Evolutionary conservation across 1,140 invertebrate species (phyloP), one percentile per base, ranked within the genome.

Genomic region (Stegodyphus mimosarum): DNA sequence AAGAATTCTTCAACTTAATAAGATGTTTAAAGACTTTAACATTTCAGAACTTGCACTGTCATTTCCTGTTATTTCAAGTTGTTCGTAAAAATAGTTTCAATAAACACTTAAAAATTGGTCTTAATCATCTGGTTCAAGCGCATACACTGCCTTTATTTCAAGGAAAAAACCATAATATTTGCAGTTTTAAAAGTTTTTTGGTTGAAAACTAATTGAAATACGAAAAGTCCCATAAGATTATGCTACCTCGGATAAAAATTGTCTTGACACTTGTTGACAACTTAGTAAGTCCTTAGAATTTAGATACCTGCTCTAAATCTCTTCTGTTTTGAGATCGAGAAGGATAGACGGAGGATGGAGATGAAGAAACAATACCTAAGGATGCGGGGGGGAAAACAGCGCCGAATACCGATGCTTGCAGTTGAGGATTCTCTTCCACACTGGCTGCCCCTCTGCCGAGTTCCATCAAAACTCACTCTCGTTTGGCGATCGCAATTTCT

Each of bases 381-480:
- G 53, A 72, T 60, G 48, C 48, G 63, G 72, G 71, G 63, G 33
- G 48, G 71, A 66, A 63, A 52, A 48, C 55, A 64, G 51, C n/a
- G 49, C 60, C 66, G 55, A 60, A 75, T 75, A 63, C 55, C 69
- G 51, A 48, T 84, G 63, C 73, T 75, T 11, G 50, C 55, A 52
- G 81, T 69, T 17, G 53, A 52, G 69, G 60, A 84, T 69, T 10
- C 64, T 18, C 81, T 66, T 53, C 51, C 9, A 60, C 80, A 74
- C 72, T 84, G 52, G 81, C 71, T 84, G 81, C 64, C 49, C 33
- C 51, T 50, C 51, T 52, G 48, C 17, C 63, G 51, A 76, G 72
- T 60, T 51, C 81, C 63, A 75, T 84, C 50, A 84, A 84, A 84
- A 84, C 71, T 84, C 73, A 66, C 48, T 64, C 81, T 55, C n/a